A percentile compares a stretch with the other conserved stretches of the same genome.
Conservation (phyloP, 2,113 vertebrate genomes). For the Melanotaenia duboulayi region DNA sequence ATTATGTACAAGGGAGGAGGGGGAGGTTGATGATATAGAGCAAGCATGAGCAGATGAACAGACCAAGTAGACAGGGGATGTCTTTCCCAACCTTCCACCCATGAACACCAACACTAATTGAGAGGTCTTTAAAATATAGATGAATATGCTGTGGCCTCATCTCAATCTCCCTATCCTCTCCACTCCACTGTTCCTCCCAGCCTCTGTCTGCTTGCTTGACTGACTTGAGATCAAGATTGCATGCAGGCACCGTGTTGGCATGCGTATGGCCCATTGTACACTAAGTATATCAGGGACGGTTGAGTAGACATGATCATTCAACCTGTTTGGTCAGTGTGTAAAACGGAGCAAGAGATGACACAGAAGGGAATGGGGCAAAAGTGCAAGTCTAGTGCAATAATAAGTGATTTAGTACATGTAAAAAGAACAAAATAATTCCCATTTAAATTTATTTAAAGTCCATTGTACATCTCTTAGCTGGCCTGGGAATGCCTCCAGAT, state of each 20-base stretch:
- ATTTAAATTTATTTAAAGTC: too few species aligned
- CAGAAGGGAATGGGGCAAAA: slow-evolving; percentile 6
- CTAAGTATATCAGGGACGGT: slow-evolving; percentile 62
- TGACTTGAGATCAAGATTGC: slow-evolving; percentile 68
- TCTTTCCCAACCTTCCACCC: slow-evolving; percentile 63
- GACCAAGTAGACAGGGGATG: slow-evolving; percentile 47
- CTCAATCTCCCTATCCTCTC: slow-evolving; percentile 12
- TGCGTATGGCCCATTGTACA: slow-evolving; percentile 62
- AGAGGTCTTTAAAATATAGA: slow-evolving; percentile 82
- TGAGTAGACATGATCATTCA: slow-evolving; percentile 45
- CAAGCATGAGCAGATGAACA: slow-evolving; percentile 29
- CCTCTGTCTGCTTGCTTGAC: slow-evolving; percentile 61
- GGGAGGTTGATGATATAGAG: slow-evolving; percentile 34
- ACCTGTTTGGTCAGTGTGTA: slow-evolving; percentile 33
- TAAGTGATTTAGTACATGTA: slow-evolving; percentile 4
- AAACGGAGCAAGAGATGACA: slow-evolving; percentile 9
- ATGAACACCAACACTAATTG: slow-evolving; percentile 80
- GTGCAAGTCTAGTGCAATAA: not conserved
- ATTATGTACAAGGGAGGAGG: slow-evolving; percentile 19
- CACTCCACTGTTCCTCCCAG: slow-evolving; percentile 37
- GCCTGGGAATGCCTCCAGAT: too few species aligned
- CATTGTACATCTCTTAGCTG: too few species aligned
- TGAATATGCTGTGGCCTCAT: slow-evolving; percentile 66
- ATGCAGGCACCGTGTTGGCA: slow-evolving; percentile 64
- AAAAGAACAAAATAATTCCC: slow-evolving; percentile 1